Base-by-base conservation (phyloP, 2,797 vertebrate species). In the Takifugu rubripes region DNA sequence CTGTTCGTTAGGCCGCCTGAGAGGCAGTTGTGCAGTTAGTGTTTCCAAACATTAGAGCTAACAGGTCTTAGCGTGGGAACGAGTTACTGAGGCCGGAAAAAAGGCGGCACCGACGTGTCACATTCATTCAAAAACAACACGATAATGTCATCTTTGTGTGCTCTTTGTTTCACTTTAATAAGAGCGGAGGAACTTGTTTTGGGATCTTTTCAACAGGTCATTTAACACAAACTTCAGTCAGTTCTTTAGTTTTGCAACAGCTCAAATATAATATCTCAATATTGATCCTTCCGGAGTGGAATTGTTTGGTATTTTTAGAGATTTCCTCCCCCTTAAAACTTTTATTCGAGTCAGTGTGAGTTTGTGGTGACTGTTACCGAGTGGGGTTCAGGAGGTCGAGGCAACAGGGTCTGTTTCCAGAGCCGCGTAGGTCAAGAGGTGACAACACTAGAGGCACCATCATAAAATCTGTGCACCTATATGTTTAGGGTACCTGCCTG, bases 11-110 rank as follows among this genome's bases (percentile, higher is more conserved):
- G 49, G 54, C 54, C 57, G 26, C 72, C 72, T 44, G 12, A 54
- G 67, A 48, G 57, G 42, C 59, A 43, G 69, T 66, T 61, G 44
- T 54, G 75, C 14, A 71, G 70, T 56, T 82, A 33, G 66, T 56
- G 69, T 70, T 76, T 64, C 75, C 70, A 70, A 72, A 61, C 56
- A 62, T 6, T 21, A 21, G 21, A 21, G 16, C 44, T 47, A 58
- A 56, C 60, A 46, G 49, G 9, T 21, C 63, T 11, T 11, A 49
- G 64, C 59, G 70, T 85, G 84, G 75, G 79, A 86, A 84, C 61
- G 40, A 54, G 64, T 33, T 51, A 61, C 5, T 36, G 54, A 63
- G 59, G 53, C 61, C 43, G 15, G 16, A 43, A 43, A 29, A 7
- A 29, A 29, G 27, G 27, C 27, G 5, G 33, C 11, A 33, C 31